Conservation (phyloP, 1,140 invertebrate species). For the Drosophila ogumai region DNA sequence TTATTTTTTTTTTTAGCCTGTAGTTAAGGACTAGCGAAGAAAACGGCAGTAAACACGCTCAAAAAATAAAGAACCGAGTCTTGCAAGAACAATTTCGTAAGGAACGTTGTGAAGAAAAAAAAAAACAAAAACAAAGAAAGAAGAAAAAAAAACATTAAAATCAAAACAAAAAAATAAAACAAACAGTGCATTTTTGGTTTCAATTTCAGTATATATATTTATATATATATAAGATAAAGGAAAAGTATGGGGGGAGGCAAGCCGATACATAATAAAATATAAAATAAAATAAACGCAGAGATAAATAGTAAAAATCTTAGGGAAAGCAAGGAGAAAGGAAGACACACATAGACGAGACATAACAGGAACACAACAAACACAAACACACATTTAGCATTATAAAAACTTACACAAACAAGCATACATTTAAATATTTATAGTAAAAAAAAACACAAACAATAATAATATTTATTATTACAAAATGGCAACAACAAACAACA, state of each 20-base stretch:
- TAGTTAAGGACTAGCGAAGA: slow-evolving; percentile 29
- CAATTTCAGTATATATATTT: slow-evolving; percentile 39
- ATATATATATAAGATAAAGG: slow-evolving; percentile 1
- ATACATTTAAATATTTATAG: slow-evolving; percentile 75
- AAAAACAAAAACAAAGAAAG: slow-evolving; percentile 16
- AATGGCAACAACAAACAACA: slow-evolving; percentile 57
- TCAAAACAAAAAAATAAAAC: slow-evolving; percentile 32
- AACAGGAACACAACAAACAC: slow-evolving; percentile 34
- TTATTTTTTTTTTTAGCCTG: slow-evolving; percentile 32
- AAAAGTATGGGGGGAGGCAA: slow-evolving; percentile 10
- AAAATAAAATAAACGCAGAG: slow-evolving; percentile 54
- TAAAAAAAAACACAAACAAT: slow-evolving; percentile 70
- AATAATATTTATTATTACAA: slow-evolving; percentile 78
- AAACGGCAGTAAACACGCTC: slow-evolving; percentile 62
- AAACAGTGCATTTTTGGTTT: slow-evolving; percentile 68
- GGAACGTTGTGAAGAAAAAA: slow-evolving; percentile 21
- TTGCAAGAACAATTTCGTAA: slow-evolving; percentile 44
- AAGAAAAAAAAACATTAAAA: slow-evolving; percentile 40
- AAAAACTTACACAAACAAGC: slow-evolving; percentile 32
- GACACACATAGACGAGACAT: slow-evolving; percentile 12
- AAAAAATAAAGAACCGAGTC: slow-evolving; percentile 37
- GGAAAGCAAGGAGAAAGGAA: slow-evolving; percentile 35
- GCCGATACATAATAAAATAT: slow-evolving; percentile 73
- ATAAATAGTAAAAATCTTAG: slow-evolving; percentile 66
- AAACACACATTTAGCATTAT: slow-evolving; percentile 53